Evolutionary conservation across 2,113 vertebrate genomes (phyloP), one percentile per base, ranked within the genome.

Genomic region (Menura novaehollandiae): DNA sequence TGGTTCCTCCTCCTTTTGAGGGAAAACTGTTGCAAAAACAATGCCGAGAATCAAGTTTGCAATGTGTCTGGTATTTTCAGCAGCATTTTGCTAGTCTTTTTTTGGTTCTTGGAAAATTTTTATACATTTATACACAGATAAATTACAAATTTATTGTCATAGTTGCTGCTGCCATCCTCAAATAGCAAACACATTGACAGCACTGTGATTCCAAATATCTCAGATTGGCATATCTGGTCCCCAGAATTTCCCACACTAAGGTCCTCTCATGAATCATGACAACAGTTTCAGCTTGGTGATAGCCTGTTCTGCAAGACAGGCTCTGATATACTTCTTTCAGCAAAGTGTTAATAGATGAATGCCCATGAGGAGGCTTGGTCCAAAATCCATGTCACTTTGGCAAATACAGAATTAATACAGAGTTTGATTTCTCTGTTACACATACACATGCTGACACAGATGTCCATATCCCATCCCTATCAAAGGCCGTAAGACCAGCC

Each of bases 281-380:
- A 16, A n/a, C 4, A 67, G 5, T 6, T 9, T 76, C 27, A 66
- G 4, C 15, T 56, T 58, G 1, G 0, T 60, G 16, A 58, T 1
- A 74, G 2, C 5, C 20, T 52, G 5, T 14, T 62, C 51, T 72
- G 12, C 30, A 88, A 75, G 12, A 55, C 16, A 69, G 6, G 9
- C 4, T 88, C 13, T 60, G 66, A 62, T 7, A 62, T 3, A 41
- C 8, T 35, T 58, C 5, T 87, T 77, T 78, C 10, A 32, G 35
- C 2, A 21, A 41, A 30, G 4, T 39, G 3, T 43, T 74, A 55
- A 28, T 10, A 63, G 24, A 41, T 27, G 16, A 71, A 30, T 43
- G 21, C 7, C 26, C 28, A 23, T 13, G 18, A 67, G n/a, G 5
- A 84, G 7, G 4, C 13, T 44, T 80, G 22, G 11, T 41, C n/a